A percentile compares a stretch with the other conserved stretches of the same genome.
These are phyloP conservation scores for Amblyopsis rosae DNA, from an alignment of 2,113 vertebrate species.

Conservation along the genomic window DNA sequence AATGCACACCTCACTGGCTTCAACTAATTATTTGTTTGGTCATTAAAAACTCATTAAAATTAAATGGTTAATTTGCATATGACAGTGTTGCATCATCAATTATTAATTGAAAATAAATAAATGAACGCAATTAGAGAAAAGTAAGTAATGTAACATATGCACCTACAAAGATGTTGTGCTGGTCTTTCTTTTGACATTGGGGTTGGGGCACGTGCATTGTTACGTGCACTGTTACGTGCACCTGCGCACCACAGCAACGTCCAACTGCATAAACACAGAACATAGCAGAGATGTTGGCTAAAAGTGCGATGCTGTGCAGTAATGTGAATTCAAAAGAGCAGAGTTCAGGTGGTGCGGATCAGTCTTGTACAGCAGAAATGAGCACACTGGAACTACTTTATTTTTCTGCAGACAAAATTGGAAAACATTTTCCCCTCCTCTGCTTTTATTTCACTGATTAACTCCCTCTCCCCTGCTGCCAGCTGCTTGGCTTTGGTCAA, in stretches of 20 bases:
- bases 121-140: conserved; percentile 80
- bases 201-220: conserved; percentile 16
- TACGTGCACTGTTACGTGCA: conserved; percentile 7
- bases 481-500: conserved; percentile 65
- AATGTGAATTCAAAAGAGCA: conserved; percentile 43
- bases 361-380: conserved; percentile 32
- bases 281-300: conserved; percentile 26
- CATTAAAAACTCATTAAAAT: conserved; percentile 86
- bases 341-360: conserved; percentile 49
- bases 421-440: conserved; percentile 42
- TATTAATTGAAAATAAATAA: conserved; percentile 84
- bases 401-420: conserved; percentile 40
- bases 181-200: conserved; percentile 76
- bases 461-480: conserved; percentile 49
- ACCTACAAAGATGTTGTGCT: conserved; percentile 64
- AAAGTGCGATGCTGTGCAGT: conserved; percentile 17
- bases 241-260: conserved; percentile 7
- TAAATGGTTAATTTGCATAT: conserved; percentile 83
- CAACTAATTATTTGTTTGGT: conserved; percentile 83
- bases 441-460: conserved; percentile 60
- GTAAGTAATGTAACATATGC: conserved; percentile 77
- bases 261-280: conserved; percentile 32
- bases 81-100: conserved; percentile 81
- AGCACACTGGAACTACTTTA: conserved; percentile 37
- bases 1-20: conserved; percentile 74